Base-by-base conservation (phyloP, 2,888 invertebrate genomes). In the Cheiracanthium punctorium region DNA sequence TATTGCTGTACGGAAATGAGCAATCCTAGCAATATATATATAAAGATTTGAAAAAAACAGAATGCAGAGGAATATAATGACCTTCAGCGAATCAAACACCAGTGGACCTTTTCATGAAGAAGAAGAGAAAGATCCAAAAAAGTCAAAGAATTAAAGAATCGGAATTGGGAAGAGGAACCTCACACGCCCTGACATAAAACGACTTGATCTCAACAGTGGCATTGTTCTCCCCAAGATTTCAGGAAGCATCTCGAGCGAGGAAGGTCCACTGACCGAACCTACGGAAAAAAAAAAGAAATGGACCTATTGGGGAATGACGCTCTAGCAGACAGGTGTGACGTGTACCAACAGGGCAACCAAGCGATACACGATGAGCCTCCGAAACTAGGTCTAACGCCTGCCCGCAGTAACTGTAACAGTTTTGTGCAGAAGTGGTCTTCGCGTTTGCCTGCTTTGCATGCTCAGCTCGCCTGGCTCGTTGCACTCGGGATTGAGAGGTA, bases 241-340 rank as follows among this genome's bases (percentile, higher is more conserved):
- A 58, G 58, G 58, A 58, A 58, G 58, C 58, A 17, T 20, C 24
- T 24, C 24, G 58, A 58, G 24, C 24, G 58, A 20, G 24, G 24
- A 2, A 58, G 58, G 58, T 58, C 58, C 58, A 24, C 58, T 58
- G 58, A 58, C 58, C 58, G 58, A 17, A 58, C 58, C 58, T 58
- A 20, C 58, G 58, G 24, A 58, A 58, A 20, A 24, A 58, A 58
- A 58, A 48, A 48, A 58, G 58, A 24, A 58, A 5, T 24, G 24
- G 58, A 58, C 58, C 58, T 58, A 58, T 24, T 48, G 58, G 58
- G 58, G 58, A 58, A 58, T 5, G 58, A 58, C 58, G 58, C 58
- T 58, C 12, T 12, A 58, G 58, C 58, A 58, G 58, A 58, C 58
- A 58, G 58, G 58, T 58, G 58, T 58, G 58, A 58, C 58, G 58